Base-by-base conservation (phyloP, 2,113 vertebrate genomes). In the Amphiprion ocellaris region DNA sequence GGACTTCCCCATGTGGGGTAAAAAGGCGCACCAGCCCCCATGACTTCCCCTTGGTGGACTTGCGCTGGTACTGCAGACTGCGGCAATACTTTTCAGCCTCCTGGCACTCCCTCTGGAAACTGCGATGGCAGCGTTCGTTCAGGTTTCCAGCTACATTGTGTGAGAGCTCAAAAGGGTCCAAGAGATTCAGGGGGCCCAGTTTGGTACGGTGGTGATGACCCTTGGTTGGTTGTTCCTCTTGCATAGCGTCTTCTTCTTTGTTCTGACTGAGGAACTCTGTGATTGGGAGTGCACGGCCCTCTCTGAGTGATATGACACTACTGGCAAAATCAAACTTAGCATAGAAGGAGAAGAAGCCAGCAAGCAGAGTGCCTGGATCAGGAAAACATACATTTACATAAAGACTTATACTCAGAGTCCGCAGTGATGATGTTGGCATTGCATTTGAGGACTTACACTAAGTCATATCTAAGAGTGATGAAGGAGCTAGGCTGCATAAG, bases 111-210 rank as follows among this genome's bases (percentile, higher is more conserved):
- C 62, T 89, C 79, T 90, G 91, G 1, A 98, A 95, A 14, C 84
- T 92, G 39, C 86, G 90, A 0, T 93, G 95, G 0, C 94, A 92
- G 10, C 96, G 95, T 23, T 96, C 92, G 0, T 93, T 97, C 70
- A 98, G 89, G 15, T 98, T 99, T 41, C 96, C 96, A 0, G 97
- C 95, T 11, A 98, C 96, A 0, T 99, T 99, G 92, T 99, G 97
- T 79, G 92, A 94, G 23, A 96, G 90, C 78, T 98, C 97, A 23
- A 98, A 98, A 0, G 97, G 97, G 77, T 99, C 97, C 82, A 97
- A 92, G 23, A 99, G 89, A 69, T 96, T 98, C 52, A 99, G 55
- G n/a, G 96, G 92, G 1, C 96, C 96, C 7, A 96, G 60, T 87
- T 81, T 93, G 14, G 92, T 93, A 6, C 41, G 7, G 0, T 77